Base-by-base conservation (phyloP, 2,113 vertebrate genomes). In the Aramus guarauna region DNA sequence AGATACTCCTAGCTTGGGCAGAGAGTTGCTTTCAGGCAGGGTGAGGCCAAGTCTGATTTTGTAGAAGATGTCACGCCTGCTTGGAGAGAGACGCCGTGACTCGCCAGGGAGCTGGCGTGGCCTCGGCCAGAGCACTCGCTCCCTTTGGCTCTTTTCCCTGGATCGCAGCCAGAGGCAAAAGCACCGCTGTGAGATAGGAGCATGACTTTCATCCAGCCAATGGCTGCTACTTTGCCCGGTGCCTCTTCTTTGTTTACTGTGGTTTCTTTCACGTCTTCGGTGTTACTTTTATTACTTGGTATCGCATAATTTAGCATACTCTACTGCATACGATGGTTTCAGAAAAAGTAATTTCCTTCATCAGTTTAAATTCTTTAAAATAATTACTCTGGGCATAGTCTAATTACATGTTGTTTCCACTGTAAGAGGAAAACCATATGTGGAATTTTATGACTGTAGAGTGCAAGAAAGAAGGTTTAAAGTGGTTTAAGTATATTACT, bases 1-100 rank as follows among this genome's bases (percentile, higher is more conserved):
- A 96, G 93, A 92, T 94, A 80, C 96, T 97, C 97, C 97, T 98
- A 96, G 97, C 87, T 96, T 96, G 77, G 92, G 85, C 96, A 97
- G 96, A 96, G 95, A 97, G 79, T 81, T 91, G 92, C 97, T 97
- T 94, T 95, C 88, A 96, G 96, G 94, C 78, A 97, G 96, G 98
- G 98, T 91, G 97, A 96, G 84, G 97, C 91, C 68, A 83, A 34
- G 58, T 50, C 85, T 94, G 88, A 95, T 92, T 96, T 85, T 91
- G 47, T 60, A 91, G 90, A 76, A 91, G 95, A 52, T 94, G 97
- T 96, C 94, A 98, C 34, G 2, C 97, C 97, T 97, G 85, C 96
- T 94, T 85, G 88, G 90, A 97, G 96, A 96, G 94, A 96, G 98
- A 98, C 94, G 96, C 98, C 1, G 7, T 98, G 98, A 98, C 85